phyloP scores from a whole-genome alignment of 2,113 vertebrate genomes.

The Sisor rabdophorus region DNA sequence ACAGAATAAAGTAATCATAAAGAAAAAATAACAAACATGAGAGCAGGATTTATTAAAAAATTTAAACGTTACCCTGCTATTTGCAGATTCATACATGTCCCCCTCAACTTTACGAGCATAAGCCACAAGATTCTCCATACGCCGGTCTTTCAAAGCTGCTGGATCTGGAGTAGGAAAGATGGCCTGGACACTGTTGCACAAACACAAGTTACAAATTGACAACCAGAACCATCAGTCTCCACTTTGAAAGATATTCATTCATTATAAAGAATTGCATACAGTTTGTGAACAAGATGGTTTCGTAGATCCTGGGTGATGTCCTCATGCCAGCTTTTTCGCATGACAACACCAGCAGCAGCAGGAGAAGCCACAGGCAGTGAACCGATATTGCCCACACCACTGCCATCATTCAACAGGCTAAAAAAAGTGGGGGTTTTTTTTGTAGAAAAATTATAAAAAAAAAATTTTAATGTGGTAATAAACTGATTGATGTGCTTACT shows the following conservation, averaged over 20 bases:
- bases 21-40: neutral
- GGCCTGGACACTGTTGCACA: conserved; percentile 83
- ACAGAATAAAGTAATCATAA: neutral
- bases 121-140: conserved; percentile 96
- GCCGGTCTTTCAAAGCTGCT: conserved; percentile 90
- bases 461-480: neutral
- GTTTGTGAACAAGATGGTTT: conserved; percentile 93
- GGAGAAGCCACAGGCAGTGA: conserved; percentile 86
- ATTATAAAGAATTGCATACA: conserved; percentile 65
- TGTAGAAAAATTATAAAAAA: neutral
- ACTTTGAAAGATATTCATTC: neutral
- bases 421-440: neutral
- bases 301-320: conserved; percentile 94
- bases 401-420: conserved; percentile 81
- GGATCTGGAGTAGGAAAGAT: conserved; percentile 98
- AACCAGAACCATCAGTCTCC: no score
- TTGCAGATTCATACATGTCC: conserved; percentile 97
- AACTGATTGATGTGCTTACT: conserved; percentile 67
- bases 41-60: neutral
- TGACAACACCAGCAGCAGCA: conserved; percentile 81
- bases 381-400: conserved; percentile 74
- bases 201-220: neutral
- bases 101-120: conserved; percentile 97
- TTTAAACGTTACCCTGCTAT: conserved; percentile 78
- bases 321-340: conserved; percentile 92